Percentiles rank a stretch among this genome's conserved stretches.
Conservation (phyloP, 2,797 vertebrate genomes). For the Chiroxiphia lanceolata region DNA sequence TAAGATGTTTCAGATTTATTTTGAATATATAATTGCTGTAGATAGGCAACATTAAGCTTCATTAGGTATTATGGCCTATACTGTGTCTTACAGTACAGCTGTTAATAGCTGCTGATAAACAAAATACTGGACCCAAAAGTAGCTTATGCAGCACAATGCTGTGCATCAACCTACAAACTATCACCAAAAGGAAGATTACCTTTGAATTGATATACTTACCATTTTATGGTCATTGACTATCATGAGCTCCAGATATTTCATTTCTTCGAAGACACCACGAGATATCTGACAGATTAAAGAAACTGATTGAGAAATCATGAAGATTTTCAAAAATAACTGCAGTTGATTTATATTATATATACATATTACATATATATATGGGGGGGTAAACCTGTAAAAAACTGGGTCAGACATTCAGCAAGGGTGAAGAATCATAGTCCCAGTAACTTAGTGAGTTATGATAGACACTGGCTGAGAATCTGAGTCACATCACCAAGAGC, state of each 20-base stretch:
- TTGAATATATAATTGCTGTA: not conserved
- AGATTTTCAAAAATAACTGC: not conserved
- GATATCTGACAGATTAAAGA: constrained; percentile 81
- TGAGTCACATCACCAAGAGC: not conserved
- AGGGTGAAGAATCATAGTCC: not conserved
- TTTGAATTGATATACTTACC: constrained; percentile 77
- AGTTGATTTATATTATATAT: not conserved
- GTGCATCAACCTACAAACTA: not conserved
- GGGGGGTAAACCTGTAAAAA: not conserved
- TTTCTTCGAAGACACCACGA: constrained; percentile 93
- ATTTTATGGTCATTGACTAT: constrained; percentile 96
- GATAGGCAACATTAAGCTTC: not conserved
- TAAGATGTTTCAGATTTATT: not conserved
- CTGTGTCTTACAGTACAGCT: not conserved
- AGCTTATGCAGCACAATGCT: not conserved
- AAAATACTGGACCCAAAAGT: not conserved
- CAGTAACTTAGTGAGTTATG: not conserved
- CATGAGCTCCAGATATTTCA: constrained; percentile 97
- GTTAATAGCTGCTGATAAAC: not conserved
- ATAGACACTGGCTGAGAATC: not conserved
- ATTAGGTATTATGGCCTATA: not conserved
- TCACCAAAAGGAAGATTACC: not conserved
- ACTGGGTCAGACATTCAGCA: not conserved
- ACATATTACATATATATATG: not conserved
- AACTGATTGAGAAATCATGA: not conserved